Evolutionary conservation across 2,113 vertebrate genomes (phyloP).

Genomic region (Ailurus styani): DNA sequence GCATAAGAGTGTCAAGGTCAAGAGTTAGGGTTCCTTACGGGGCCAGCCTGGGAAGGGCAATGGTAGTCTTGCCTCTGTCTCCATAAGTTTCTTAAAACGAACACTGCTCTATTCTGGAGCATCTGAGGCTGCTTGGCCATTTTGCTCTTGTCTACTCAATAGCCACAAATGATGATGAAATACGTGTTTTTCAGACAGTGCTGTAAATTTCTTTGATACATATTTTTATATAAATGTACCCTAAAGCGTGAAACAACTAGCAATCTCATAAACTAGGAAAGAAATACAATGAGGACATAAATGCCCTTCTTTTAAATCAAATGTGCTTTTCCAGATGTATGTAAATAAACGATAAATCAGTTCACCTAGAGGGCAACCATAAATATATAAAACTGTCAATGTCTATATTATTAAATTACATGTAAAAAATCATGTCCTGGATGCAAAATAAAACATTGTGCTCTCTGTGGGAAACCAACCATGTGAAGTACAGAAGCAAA

Average conservation of each 20-base stretch:
- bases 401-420: slow-evolving; percentile 11
- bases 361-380: neutral
- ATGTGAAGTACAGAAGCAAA: neutral
- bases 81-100: neutral
- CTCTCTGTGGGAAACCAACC: slow-evolving; percentile 32
- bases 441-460: slow-evolving; percentile 52
- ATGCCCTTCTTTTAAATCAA: slow-evolving; percentile 48
- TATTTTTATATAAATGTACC: slow-evolving; percentile 40
- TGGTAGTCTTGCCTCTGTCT: neutral
- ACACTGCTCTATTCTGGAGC: neutral
- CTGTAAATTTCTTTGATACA: slow-evolving; percentile 26
- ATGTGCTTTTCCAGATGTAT: slow-evolving; percentile 12
- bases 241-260: slow-evolving; percentile 53
- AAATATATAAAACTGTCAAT: slow-evolving; percentile 35
- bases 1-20: neutral
- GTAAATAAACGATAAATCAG: slow-evolving; percentile 51
- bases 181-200: neutral
- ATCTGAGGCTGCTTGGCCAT: neutral
- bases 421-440: slow-evolving; percentile 2
- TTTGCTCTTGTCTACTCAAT: neutral
- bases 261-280: slow-evolving; percentile 24
- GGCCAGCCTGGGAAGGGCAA: neutral
- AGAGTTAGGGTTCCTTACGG: neutral
- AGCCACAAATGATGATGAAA: slow-evolving; percentile 33
- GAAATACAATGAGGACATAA: slow-evolving; percentile 53